phyloP scores from a whole-genome alignment of 2,797 vertebrate genomes.

The Myiotriccus ornatus region DNA sequence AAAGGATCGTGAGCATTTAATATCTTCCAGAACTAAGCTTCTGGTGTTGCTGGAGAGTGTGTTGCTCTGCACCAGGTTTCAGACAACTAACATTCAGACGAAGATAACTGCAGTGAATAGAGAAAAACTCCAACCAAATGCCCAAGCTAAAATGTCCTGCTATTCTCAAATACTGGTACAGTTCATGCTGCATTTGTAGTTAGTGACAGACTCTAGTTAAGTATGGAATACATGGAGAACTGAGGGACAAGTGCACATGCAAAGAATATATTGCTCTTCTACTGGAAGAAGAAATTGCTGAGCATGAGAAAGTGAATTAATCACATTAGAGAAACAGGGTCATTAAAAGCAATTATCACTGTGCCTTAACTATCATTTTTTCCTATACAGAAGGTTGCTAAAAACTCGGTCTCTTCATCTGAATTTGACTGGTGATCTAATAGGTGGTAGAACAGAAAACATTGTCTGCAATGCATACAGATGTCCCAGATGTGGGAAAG shows the following conservation, averaged over 20 bases:
- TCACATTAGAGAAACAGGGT: neutral
- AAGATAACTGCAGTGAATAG: neutral
- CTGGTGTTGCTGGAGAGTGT: neutral
- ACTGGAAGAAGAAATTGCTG: neutral
- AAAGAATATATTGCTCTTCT: neutral
- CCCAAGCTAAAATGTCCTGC: neutral
- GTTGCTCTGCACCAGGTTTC: neutral
- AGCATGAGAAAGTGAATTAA: neutral
- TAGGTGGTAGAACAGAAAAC: neutral
- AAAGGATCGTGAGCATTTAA: neutral
- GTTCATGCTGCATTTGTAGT: neutral
- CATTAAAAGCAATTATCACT: neutral
- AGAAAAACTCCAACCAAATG: neutral
- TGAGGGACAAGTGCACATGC: neutral
- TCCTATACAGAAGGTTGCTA: neutral
- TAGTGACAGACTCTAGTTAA: neutral
- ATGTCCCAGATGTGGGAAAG: neutral
- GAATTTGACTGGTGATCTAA: neutral
- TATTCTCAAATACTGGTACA: neutral
- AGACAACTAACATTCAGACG: neutral
- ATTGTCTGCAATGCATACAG: neutral
- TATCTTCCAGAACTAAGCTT: neutral
- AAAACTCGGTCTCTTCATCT: neutral
- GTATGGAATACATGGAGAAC: neutral
- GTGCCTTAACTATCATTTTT: neutral